These are phyloP conservation scores for Pachyramphus minor DNA, from an alignment of 2,113 vertebrate species.

Conservation along the genomic window DNA sequence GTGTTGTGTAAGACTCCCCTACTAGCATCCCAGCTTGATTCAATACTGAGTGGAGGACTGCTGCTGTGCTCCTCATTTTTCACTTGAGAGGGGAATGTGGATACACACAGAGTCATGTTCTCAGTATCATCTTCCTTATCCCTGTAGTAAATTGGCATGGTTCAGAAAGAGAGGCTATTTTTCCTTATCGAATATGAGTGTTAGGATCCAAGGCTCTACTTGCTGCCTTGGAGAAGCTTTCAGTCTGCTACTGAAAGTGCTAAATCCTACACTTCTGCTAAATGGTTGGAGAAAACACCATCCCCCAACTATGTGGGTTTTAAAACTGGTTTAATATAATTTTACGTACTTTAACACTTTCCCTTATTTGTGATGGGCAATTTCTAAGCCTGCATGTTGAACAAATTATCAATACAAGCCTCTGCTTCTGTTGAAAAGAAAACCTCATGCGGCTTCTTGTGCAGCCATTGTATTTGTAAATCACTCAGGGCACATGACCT, in stretches of 20 bases:
- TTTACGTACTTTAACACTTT: slow-evolving; percentile 24
- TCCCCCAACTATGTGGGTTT: slow-evolving; percentile 26
- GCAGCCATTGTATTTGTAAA: slow-evolving; percentile 57
- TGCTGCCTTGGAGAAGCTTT: slow-evolving; percentile 39
- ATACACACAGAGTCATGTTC: neutral
- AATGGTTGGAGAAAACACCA: slow-evolving; percentile 13
- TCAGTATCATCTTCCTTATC: neutral
- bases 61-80: slow-evolving; percentile 17
- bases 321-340: slow-evolving; percentile 41
- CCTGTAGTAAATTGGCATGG: slow-evolving; percentile 41
- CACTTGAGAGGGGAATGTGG: neutral
- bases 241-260: slow-evolving; percentile 28
- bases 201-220: neutral
- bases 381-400: slow-evolving; percentile 33
- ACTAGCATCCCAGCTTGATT: neutral
- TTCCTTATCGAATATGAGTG: slow-evolving; percentile 18
- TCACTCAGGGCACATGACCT: slow-evolving; percentile 72
- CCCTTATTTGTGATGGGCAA: neutral
- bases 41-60: neutral
- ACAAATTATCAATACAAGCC: slow-evolving; percentile 40
- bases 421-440: neutral
- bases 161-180: slow-evolving; percentile 5
- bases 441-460: slow-evolving; percentile 17
- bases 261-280: slow-evolving; percentile 45
- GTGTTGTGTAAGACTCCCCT: neutral